Conservation (phyloP, 2,888 invertebrate genomes). For the Sinotaia quadrata region DNA sequence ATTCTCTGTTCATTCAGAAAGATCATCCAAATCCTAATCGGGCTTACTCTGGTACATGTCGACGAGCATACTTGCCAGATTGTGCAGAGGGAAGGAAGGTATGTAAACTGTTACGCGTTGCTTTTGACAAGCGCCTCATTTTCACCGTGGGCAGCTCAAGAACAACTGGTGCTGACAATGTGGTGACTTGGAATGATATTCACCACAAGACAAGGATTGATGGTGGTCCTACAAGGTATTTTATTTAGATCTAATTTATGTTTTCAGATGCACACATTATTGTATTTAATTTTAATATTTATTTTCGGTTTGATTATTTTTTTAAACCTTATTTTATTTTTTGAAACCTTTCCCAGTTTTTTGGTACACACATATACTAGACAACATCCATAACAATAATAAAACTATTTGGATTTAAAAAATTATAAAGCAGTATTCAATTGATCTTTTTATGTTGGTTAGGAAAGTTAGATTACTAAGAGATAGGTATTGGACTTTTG, state of each 20-base stretch:
- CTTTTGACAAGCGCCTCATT: constrained; percentile 52
- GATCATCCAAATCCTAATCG: constrained; percentile 60
- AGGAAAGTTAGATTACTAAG: no score
- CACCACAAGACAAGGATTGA: constrained; percentile 57
- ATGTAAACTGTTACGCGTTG: constrained; percentile 48
- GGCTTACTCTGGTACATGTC: constrained; percentile 51
- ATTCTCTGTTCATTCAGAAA: constrained; percentile 42
- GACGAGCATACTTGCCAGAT: constrained; percentile 62
- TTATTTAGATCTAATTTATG: background rate
- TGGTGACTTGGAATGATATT: constrained; percentile 59
- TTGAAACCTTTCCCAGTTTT: no score
- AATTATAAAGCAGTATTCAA: no score
- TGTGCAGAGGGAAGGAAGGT: constrained; percentile 55
- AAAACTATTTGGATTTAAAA: no score
- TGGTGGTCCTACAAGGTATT: constrained; percentile 48
- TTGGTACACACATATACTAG: no score
- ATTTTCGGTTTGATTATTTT: no score
- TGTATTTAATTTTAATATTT: background rate
- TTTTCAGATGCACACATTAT: background rate
- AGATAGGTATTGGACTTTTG: no score
- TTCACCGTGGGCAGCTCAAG: constrained; percentile 60
- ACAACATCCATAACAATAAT: no score
- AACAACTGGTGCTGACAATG: constrained; percentile 59
- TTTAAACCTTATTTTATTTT: no score
- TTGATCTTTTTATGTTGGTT: no score